phyloP scores from a whole-genome alignment of 2,797 vertebrate genomes.

The Poecile montanus region DNA sequence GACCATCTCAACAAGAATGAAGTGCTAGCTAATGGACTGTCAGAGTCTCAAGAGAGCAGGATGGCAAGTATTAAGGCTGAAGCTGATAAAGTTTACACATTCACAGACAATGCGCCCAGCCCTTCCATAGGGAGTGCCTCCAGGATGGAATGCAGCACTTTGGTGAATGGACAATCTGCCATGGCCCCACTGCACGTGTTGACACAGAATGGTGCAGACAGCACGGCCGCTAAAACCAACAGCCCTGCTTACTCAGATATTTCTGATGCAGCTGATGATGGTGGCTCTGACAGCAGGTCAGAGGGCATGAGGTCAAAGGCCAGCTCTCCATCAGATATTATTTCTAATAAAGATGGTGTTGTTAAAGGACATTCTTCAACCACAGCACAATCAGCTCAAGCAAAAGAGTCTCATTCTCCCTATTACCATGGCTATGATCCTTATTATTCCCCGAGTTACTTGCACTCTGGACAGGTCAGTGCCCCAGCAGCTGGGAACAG shows the following conservation, averaged over 20 bases:
- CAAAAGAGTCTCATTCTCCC: slow-evolving; percentile 89
- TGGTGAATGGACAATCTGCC: slow-evolving; percentile 83
- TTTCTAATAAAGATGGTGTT: slow-evolving; percentile 82
- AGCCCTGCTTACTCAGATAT: slow-evolving; percentile 98
- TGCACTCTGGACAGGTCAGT: slow-evolving; percentile 87
- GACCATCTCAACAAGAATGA: slow-evolving; percentile 95
- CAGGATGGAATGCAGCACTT: slow-evolving; percentile 85
- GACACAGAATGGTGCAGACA: slow-evolving; percentile 81
- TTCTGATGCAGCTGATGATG: slow-evolving; percentile 94
- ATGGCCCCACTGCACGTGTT: slow-evolving; percentile 78
- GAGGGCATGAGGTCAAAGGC: slow-evolving; percentile 90
- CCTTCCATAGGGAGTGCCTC: slow-evolving; percentile 94
- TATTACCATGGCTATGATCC: slow-evolving; percentile 94
- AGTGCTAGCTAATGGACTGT: slow-evolving; percentile 84
- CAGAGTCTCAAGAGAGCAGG: slow-evolving; percentile 92
- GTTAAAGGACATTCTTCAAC: slow-evolving; percentile 84
- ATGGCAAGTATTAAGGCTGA: slow-evolving; percentile 99
- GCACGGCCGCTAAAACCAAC: slow-evolving; percentile 86
- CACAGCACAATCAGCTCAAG: slow-evolving; percentile 74
- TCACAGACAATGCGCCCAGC: slow-evolving; percentile 97
- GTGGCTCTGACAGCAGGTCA: slow-evolving; percentile 90
- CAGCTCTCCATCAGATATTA: slow-evolving; percentile 81
- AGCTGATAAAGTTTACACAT: slow-evolving; percentile 98
- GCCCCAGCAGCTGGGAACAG: slow-evolving; percentile 79
- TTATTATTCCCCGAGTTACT: slow-evolving; percentile 92